Evolutionary conservation across 2,113 vertebrate genomes (phyloP).

Genomic region (cattle (Bos taurus)): DNA sequence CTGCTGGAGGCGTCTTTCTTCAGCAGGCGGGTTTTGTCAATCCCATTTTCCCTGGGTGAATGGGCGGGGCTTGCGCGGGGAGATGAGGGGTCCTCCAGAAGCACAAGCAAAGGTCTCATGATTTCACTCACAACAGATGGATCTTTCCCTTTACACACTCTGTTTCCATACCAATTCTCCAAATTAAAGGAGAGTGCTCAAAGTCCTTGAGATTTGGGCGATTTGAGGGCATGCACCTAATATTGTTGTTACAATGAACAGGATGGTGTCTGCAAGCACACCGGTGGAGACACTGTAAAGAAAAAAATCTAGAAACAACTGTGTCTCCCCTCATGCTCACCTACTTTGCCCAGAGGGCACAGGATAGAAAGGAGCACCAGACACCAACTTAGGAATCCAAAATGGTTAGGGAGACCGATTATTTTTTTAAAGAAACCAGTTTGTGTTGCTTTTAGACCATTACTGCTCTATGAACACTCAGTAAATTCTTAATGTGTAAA

Average conservation of each 20-base stretch:
- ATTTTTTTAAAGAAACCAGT: neutral
- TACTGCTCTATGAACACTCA: neutral
- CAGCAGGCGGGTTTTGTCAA: slow-evolving; percentile 86
- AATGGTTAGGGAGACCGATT: neutral
- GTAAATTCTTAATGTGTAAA: neutral
- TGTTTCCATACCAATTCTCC: neutral
- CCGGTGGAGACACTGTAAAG: neutral
- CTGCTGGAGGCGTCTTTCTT: slow-evolving; percentile 90
- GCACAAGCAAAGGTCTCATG: slow-evolving; percentile 18
- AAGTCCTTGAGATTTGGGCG: neutral
- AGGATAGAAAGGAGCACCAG: neutral
- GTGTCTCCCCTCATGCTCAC: neutral
- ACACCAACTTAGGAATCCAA: neutral
- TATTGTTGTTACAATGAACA: neutral
- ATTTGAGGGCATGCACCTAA: neutral
- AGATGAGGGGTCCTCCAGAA: slow-evolving; percentile 85
- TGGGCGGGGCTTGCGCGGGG: slow-evolving; percentile 86
- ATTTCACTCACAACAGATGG: neutral
- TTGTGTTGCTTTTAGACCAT: neutral
- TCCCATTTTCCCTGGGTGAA: slow-evolving; percentile 87
- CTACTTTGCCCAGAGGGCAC: neutral
- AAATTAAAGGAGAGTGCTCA: neutral
- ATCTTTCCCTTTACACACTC: neutral
- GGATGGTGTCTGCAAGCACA: neutral
- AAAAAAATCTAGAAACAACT: neutral